These are phyloP conservation scores for Cryptophagus acutangulus DNA, from an alignment of 2,888 invertebrate species.

Conservation along the genomic window DNA sequence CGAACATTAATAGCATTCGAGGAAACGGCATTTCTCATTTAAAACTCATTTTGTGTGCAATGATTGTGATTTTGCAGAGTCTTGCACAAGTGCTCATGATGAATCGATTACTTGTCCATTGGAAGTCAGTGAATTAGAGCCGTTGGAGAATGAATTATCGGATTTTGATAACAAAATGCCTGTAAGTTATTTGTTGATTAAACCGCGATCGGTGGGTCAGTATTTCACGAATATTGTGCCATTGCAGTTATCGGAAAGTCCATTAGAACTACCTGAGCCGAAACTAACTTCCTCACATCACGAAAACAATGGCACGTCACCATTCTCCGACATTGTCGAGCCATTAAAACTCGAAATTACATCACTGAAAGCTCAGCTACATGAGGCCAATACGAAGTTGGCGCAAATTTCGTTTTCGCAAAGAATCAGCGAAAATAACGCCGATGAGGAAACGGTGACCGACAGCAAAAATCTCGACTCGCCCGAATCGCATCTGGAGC, in stretches of 20 bases:
- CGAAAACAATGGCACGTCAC: slow-evolving; percentile 38
- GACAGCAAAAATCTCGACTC: slow-evolving; percentile 37
- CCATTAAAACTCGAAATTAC: slow-evolving; percentile 44
- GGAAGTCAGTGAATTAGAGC: slow-evolving; percentile 55
- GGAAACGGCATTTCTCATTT: too few relatives aligned
- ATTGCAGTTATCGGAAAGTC: slow-evolving; percentile 45
- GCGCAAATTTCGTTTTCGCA: slow-evolving; percentile 32
- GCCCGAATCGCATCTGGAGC: slow-evolving; percentile 43
- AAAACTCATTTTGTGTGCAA: background rate
- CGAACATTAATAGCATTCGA: too few relatives aligned
- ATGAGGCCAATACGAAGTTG: slow-evolving; percentile 44
- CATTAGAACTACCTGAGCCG: slow-evolving; percentile 46
- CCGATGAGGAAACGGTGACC: slow-evolving; percentile 28
- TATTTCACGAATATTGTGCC: slow-evolving; percentile 1
- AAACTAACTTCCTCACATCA: slow-evolving; percentile 43
- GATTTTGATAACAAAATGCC: slow-evolving; percentile 45
- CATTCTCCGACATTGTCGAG: slow-evolving; percentile 42
- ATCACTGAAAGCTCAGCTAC: slow-evolving; percentile 42
- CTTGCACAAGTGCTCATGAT: slow-evolving; percentile 54
- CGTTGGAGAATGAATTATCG: slow-evolving; percentile 51
- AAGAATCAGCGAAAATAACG: slow-evolving; percentile 31
- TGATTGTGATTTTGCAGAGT: slow-evolving; percentile 33
- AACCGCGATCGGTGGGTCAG: slow-evolving; percentile 3
- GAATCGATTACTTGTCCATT: slow-evolving; percentile 51
- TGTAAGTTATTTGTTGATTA: too few relatives aligned